Base-by-base conservation (phyloP, 2,888 invertebrate species). In the Saturnia pavonia region DNA sequence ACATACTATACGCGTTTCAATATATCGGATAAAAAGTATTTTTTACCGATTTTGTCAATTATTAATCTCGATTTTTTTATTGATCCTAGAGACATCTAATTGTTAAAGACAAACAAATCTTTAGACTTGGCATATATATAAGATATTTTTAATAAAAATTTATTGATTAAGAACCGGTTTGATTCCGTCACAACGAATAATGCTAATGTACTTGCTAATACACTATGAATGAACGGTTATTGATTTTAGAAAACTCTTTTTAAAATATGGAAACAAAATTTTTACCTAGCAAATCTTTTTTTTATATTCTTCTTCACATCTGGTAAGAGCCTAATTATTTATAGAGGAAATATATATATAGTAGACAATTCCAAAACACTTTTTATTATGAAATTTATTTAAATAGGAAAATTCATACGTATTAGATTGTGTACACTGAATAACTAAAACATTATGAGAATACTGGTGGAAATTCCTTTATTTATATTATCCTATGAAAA, bases 401-500 rank as follows among this genome's bases (percentile, higher is more conserved):
- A 22, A 54, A n/a, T 54, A 54, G 22, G 8, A 54, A 54, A 54
- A 9, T 11, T n/a, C n/a, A n/a, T n/a, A n/a, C n/a, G n/a, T n/a
- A n/a, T n/a, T n/a, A n/a, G n/a, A n/a, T n/a, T n/a, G n/a, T n/a
- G n/a, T 27, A 12, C 22, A 54, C 2, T 1, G 27, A 27, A 60
- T 14, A 11, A 27, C 12, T 6, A 27, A 27, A 60, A 60, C 27
- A 60, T n/a, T 60, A 14, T 60, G 57, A 60, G 27, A 60, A 60
- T 60, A 27, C 57, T 27, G 25, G 0, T 16, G 14, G 57, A 14
- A 27, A 60, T 60, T 27, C 27, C 57, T 60, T 14, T 60, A 27
- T 60, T 60, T 60, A 27, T 60, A 60, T 27, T 60, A 60, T 60
- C 57, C 57, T 60, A 60, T 60, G 57, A 60, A 60, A 60, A 60